Percentiles rank a stretch among this genome's conserved stretches.
phyloP scores from a whole-genome alignment of 2,113 vertebrate species.

The Oreamnos americanus region DNA sequence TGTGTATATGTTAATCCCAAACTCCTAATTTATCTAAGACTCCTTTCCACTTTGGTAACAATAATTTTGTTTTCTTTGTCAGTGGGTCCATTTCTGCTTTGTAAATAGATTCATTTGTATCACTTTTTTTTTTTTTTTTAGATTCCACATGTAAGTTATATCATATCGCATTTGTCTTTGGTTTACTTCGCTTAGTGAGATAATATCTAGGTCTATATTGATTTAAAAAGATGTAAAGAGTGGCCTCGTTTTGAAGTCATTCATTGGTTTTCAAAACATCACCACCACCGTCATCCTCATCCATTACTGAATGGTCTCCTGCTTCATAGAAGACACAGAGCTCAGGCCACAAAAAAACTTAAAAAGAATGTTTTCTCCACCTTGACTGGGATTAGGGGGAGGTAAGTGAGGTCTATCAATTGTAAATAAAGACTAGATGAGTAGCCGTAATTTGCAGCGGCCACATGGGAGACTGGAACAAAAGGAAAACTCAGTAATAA shows the following conservation, averaged over 20 bases:
- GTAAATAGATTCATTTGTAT: background rate
- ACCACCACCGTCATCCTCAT: background rate
- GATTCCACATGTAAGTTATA: background rate
- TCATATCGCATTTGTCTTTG: background rate
- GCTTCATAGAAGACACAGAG: background rate
- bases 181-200: background rate
- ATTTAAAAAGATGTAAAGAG: background rate
- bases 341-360: too few species aligned
- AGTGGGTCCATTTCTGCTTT: background rate
- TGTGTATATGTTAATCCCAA: background rate
- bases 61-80: background rate
- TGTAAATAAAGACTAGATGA: background rate
- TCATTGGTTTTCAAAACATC: background rate
- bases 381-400: background rate
- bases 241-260: background rate
- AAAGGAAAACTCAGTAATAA: background rate
- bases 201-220: background rate
- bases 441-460: accelerated
- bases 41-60: background rate
- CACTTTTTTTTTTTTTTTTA: background rate
- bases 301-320: background rate
- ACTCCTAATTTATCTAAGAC: background rate
- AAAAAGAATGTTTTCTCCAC: background rate
- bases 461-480: too few species aligned
- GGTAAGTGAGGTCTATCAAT: accelerated